Evolutionary conservation across 2,888 invertebrate genomes (phyloP), one percentile per base, ranked within the genome.

Genomic region (Himalopsyche tibetana): DNA sequence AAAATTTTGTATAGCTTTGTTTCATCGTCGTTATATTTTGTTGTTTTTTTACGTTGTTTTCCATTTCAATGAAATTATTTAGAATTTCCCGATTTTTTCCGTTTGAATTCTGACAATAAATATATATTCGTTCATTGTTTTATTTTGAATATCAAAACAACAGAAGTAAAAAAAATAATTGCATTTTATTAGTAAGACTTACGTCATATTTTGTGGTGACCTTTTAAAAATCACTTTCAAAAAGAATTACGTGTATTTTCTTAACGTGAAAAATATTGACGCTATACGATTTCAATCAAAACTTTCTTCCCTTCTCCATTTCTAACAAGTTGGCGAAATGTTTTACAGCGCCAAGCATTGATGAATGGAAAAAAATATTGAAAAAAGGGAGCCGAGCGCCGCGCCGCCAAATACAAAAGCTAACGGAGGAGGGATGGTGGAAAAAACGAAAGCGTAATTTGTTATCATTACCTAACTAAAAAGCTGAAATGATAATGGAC

Each of bases 391-490:
- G 36, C 74, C 28, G 80, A 86, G 80, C 63, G 80, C 83, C 74
- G 74, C 84, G 63, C 63, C 80, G 79, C 80, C 36, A 55, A 84
- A 86, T 51, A 80, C 74, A 36, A 82, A 85, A 84, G 80, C 79
- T 84, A 74, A 19, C 81, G 51, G 82, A 80, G 38, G 81, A 51
- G 55, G 8, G 51, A 51, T 28, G 82, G 74, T 55, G 83, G 69
- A 28, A 55, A 85, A 84, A 55, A 69, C 19, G 84, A 79, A 80
- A 55, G 63, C 56, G 84, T 82, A 83, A 88, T 85, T 88, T 88
- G 87, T 87, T 84, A 88, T 87, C 88, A 85, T 88, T 88, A 85
- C 84, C 84, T 82, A 84, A 85, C 83, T 85, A 83, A 82, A 80
- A 85, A 85, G 85, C 87, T 87, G 80, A 83, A 85, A 84, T 84